A percentile compares a stretch with the other conserved stretches of the same genome.
phyloP scores from a whole-genome alignment of 2,797 vertebrate species.

The Phataginus tetradactyla region DNA sequence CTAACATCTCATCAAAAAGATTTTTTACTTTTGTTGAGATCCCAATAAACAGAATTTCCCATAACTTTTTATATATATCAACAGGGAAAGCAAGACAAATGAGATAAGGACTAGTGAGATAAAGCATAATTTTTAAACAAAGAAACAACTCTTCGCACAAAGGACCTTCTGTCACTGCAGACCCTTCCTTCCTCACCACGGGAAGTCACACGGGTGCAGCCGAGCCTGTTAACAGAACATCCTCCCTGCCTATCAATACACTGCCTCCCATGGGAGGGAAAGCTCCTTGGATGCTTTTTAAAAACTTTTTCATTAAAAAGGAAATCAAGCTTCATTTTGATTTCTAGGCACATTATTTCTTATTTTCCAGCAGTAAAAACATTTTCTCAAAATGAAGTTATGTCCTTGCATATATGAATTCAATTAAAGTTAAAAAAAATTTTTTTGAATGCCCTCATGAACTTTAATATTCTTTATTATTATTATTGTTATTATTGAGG shows the following conservation, averaged over 20 bases:
- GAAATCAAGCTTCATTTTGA: background rate
- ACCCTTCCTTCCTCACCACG: background rate
- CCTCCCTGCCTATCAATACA: too few species aligned
- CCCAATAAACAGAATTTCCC: background rate
- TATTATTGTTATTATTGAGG: background rate
- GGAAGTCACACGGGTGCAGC: accelerated
- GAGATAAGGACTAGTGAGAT: background rate
- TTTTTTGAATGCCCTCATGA: background rate
- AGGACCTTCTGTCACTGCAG: background rate
- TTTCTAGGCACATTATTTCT: background rate
- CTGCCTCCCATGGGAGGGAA: background rate
- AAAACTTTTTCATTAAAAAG: background rate
- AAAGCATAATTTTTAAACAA: background rate
- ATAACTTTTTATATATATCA: background rate
- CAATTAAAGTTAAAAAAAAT: background rate
- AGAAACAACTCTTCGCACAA: background rate
- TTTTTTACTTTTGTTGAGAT: background rate
- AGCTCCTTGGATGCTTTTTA: background rate
- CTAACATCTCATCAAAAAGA: background rate
- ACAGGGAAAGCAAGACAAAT: background rate
- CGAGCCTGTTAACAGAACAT: background rate
- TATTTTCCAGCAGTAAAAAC: background rate
- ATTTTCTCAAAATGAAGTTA: background rate
- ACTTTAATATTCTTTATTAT: background rate
- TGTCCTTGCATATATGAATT: background rate